Evolutionary conservation across 2,888 invertebrate species (phyloP), one percentile per base, ranked within the genome.

Genomic region (Monopis laevigella): DNA sequence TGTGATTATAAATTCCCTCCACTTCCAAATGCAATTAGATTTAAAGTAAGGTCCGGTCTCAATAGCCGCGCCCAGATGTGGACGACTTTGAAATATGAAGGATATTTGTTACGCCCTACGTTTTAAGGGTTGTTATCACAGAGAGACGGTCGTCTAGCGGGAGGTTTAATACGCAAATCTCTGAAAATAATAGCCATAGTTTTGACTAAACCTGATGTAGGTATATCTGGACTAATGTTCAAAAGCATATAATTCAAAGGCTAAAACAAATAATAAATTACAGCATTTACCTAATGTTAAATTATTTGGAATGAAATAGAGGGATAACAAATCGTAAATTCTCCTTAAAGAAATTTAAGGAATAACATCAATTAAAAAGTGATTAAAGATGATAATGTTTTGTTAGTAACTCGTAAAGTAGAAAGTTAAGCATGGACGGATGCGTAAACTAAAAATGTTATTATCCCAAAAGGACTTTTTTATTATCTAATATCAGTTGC

Each of bases 71-170:
- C 73, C 75, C 82, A 77, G 78, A 80, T 81, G 82, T 66, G 64
- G 62, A 62, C 56, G 81, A 81, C 81, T 81, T 74, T 81, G 81
- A 82, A 72, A 75, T 80, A 82, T 81, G 67, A 68, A 57, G 54
- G 67, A 67, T 73, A 81, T 81, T 81, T 70, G 68, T 81, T 73
- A 71, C 65, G 41, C 54, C 53, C 56, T 54, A 46, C 36, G 29
- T 17, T 26, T 28, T 21, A 29, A 29, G 35, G 30, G 34, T 40
- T 45, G 29, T 40, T 18, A 39, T 27, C 41, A 36, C 32, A 13
- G 18, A 26, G 36, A 32, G 24, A 39, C 36, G 42, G 30, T 28
- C 32, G 36, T 40, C 43, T 41, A 36, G 18, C 32, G 16, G 17
- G 16, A 17, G 17, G 17, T 32, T 32, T 32, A 32, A 32, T 32